These are phyloP conservation scores for Glyphotaelius pellucidus DNA, from an alignment of 2,888 invertebrate species.

Conservation along the genomic window DNA sequence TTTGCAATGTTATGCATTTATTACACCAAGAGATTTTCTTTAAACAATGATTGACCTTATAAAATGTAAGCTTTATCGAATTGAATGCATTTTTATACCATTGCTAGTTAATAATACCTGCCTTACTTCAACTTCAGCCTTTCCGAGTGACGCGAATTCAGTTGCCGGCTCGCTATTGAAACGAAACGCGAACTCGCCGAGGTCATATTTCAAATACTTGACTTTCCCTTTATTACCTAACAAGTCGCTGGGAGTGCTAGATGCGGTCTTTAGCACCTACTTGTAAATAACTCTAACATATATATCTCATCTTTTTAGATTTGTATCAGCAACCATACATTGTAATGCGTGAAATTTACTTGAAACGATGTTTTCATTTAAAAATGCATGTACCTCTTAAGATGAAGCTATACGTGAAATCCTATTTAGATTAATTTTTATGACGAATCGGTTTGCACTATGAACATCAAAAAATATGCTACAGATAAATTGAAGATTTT, in stretches of 20 bases:
- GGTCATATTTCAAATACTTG: not conserved
- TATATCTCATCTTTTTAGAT: not conserved
- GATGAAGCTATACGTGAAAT: no score
- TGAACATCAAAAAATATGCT: no score
- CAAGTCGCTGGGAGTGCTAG: not conserved
- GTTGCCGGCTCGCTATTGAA: not conserved
- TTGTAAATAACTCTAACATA: not conserved
- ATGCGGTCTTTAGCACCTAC: not conserved
- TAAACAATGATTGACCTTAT: not conserved
- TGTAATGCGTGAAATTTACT: not conserved
- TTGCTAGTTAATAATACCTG: not conserved
- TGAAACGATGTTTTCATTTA: not conserved
- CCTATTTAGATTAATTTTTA: no score
- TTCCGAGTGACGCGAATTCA: not conserved
- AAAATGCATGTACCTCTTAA: not conserved
- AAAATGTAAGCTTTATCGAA: not conserved
- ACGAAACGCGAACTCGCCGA: not conserved
- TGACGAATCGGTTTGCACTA: no score
- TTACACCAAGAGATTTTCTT: not conserved
- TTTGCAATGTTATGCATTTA: not conserved
- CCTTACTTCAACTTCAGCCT: not conserved
- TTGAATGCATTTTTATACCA: not conserved
- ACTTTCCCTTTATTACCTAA: conserved; percentile 2
- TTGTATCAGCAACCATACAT: not conserved
- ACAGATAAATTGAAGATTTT: no score